phyloP scores from a whole-genome alignment of 2,797 vertebrate genomes.

The Pseudochaenichthys georgianus region DNA sequence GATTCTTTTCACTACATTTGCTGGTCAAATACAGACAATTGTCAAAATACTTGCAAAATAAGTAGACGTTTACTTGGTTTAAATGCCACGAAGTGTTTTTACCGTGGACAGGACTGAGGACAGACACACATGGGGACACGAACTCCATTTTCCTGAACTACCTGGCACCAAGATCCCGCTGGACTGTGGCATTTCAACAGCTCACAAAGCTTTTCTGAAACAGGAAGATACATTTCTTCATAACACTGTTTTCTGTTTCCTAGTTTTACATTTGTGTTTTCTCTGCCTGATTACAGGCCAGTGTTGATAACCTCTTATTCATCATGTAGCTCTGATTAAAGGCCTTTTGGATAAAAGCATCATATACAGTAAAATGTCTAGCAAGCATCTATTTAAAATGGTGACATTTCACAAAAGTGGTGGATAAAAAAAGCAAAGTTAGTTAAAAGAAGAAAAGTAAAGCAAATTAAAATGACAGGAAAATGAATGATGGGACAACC shows the following conservation, averaged over 20 bases:
- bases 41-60: background rate
- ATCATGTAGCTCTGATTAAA: background rate
- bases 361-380: background rate
- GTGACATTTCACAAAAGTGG: background rate
- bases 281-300: background rate
- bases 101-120: slow-evolving; percentile 77
- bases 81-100: slow-evolving; percentile 37
- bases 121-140: slow-evolving; percentile 73
- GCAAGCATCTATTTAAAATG: background rate
- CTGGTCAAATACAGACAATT: background rate
- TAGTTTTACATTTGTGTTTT: background rate
- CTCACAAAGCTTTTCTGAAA: slow-evolving; percentile 78
- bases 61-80: background rate
- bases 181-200: slow-evolving; percentile 78
- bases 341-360: background rate
- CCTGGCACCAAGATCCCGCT: slow-evolving; percentile 78
- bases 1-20: background rate
- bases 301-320: background rate
- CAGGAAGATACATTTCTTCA: background rate
- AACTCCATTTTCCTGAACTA: slow-evolving; percentile 65
- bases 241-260: background rate
- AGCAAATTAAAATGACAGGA: background rate
- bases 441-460: background rate
- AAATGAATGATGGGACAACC: background rate
- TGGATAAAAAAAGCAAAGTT: background rate